These are phyloP conservation scores for Potamarius usumacintae DNA, from an alignment of 2,113 vertebrate species.

Conservation along the genomic window DNA sequence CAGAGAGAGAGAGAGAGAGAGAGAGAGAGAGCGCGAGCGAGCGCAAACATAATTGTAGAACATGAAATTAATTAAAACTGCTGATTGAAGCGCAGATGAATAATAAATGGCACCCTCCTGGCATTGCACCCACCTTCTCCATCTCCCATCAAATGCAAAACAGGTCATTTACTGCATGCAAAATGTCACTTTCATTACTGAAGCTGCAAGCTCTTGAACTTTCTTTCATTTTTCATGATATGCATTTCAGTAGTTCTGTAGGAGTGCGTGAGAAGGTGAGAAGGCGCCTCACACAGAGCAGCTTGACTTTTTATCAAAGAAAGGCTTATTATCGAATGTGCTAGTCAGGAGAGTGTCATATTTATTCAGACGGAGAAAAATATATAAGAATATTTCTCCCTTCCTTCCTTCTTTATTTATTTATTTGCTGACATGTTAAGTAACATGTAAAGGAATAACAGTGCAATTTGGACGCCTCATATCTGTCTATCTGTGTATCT, in stretches of 20 bases:
- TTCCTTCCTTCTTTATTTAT: not conserved
- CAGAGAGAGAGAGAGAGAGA: no score
- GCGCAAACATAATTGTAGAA: slow-evolving; percentile 24
- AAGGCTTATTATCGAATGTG: not conserved
- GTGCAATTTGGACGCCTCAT: not conserved
- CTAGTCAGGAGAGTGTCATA: not conserved
- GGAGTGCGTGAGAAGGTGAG: slow-evolving; percentile 4
- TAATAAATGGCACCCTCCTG: slow-evolving; percentile 36
- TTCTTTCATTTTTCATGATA: slow-evolving; percentile 29
- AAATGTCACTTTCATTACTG: slow-evolving; percentile 47
- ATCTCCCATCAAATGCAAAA: slow-evolving; percentile 12
- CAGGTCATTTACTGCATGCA: slow-evolving; percentile 28
- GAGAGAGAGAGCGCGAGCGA: not conserved
- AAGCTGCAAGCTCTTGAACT: not conserved
- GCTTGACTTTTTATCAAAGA: not conserved
- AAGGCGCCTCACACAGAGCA: not conserved
- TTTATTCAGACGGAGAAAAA: not conserved
- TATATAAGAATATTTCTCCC: not conserved
- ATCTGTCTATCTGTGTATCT: not conserved
- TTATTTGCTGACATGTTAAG: not conserved
- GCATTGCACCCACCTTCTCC: slow-evolving; percentile 19
- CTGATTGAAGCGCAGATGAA: slow-evolving; percentile 37
- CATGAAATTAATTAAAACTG: slow-evolving; percentile 11
- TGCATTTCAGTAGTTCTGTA: slow-evolving; percentile 1
- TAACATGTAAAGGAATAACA: not conserved